Conservation (phyloP, 2,113 vertebrate species). For the Lophius piscatorius region DNA sequence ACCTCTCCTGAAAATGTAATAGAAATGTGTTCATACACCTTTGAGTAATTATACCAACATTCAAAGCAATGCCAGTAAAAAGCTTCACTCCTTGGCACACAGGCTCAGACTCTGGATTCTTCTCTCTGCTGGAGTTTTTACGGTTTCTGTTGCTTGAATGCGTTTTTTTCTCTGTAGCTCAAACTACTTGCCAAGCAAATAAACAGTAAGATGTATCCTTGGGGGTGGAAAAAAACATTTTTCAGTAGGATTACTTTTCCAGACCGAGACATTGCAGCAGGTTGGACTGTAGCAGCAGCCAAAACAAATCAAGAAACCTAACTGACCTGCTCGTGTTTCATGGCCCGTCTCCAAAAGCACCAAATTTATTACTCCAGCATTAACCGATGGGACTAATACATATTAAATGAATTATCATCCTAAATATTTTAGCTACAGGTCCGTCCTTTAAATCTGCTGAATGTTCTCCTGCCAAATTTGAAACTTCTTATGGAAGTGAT, state of each 20-base stretch:
- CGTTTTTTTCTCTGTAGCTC: constrained; percentile 21
- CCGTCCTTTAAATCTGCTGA: no score
- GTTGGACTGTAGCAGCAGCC: constrained; percentile 12
- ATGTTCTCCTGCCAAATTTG: no score
- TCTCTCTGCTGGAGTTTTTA: background rate
- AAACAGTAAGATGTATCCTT: constrained; percentile 8
- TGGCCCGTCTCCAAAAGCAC: constrained; percentile 18
- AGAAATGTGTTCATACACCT: no score
- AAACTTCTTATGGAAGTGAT: no score
- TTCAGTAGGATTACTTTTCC: constrained; percentile 52
- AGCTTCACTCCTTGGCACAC: no score
- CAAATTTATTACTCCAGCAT: no score
- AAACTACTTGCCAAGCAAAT: constrained; percentile 33
- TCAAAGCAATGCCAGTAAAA: no score
- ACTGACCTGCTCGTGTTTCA: constrained; percentile 16
- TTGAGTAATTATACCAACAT: no score
- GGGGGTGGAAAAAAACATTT: background rate
- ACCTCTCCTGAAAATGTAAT: no score
- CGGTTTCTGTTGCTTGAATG: constrained; percentile 12
- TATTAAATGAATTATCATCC: no score
- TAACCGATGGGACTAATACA: no score
- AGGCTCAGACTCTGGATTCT: constrained; percentile 7
- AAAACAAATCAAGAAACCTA: constrained; percentile 14
- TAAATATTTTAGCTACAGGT: no score
- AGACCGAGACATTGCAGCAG: constrained; percentile 38